A percentile compares a stretch with the other conserved stretches of the same genome.
These are phyloP conservation scores for Calliphora vicina DNA, from an alignment of 1,140 invertebrate species.

Conservation along the genomic window DNA sequence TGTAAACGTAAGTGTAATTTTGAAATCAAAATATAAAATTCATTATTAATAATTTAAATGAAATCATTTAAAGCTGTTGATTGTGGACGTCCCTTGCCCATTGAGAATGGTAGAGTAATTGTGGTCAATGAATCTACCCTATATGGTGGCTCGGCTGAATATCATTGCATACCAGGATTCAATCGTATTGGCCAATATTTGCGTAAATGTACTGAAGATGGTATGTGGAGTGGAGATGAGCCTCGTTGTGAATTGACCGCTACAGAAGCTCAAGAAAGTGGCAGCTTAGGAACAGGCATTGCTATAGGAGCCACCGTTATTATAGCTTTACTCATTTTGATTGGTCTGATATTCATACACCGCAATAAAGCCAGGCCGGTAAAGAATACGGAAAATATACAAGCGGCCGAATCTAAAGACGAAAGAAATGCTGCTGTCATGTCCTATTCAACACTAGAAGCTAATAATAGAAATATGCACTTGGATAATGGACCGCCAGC, in stretches of 20 bases:
- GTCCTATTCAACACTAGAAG: conserved; percentile 75
- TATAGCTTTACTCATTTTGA: conserved; percentile 76
- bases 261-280: conserved; percentile 74
- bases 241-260: conserved; percentile 74
- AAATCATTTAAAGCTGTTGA: conserved; percentile 72
- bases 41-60: not conserved
- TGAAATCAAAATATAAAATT: not conserved
- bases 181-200: conserved; percentile 82
- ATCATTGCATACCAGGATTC: conserved; percentile 86
- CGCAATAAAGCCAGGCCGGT: conserved; percentile 80
- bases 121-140: conserved; percentile 83
- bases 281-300: conserved; percentile 78
- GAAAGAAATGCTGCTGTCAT: conserved; percentile 85
- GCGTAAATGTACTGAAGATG: conserved; percentile 82
- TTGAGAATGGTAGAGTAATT: conserved; percentile 86
- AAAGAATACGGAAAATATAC: conserved; percentile 87
- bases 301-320: conserved; percentile 81
- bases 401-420: conserved; percentile 83
- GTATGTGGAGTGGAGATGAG: conserved; percentile 84
- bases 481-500: conserved; percentile 54
- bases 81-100: conserved; percentile 78
- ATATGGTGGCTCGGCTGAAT: conserved; percentile 84
- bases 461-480: conserved; percentile 50
- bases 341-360: conserved; percentile 76
- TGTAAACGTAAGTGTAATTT: conserved; percentile 78